These are phyloP conservation scores for Crocidura indochinensis DNA, from an alignment of 2,797 vertebrate species.

Conservation along the genomic window DNA sequence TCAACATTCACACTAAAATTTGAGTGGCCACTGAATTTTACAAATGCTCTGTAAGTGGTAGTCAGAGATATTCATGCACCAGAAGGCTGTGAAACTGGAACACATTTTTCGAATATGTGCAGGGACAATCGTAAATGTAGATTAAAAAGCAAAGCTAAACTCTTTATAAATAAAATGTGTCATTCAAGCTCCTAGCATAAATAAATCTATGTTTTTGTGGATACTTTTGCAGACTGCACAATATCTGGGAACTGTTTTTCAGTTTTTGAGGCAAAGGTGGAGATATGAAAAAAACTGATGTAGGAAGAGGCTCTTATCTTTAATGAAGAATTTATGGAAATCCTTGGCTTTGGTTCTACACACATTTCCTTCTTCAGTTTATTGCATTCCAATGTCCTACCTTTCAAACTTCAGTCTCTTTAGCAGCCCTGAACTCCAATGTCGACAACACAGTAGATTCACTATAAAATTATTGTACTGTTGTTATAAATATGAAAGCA, in stretches of 20 bases:
- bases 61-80: neutral
- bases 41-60: neutral
- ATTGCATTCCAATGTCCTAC: neutral
- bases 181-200: neutral
- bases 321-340: neutral
- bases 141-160: neutral
- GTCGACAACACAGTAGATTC: neutral
- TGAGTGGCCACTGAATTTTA: neutral
- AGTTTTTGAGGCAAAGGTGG: neutral
- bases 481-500: neutral
- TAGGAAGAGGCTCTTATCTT: neutral
- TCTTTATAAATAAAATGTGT: slow-evolving; percentile 41
- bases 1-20: neutral
- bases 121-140: neutral
- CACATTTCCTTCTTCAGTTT: neutral
- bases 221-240: neutral
- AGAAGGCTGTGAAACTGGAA: neutral
- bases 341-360: too few relatives aligned
- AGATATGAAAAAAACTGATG: neutral
- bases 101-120: neutral
- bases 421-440: neutral
- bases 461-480: neutral
- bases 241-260: neutral
- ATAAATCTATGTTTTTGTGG: neutral
- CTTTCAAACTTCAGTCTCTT: neutral